These are phyloP conservation scores for Thymelicus acteon DNA, from an alignment of 2,888 invertebrate genomes.

Conservation along the genomic window DNA sequence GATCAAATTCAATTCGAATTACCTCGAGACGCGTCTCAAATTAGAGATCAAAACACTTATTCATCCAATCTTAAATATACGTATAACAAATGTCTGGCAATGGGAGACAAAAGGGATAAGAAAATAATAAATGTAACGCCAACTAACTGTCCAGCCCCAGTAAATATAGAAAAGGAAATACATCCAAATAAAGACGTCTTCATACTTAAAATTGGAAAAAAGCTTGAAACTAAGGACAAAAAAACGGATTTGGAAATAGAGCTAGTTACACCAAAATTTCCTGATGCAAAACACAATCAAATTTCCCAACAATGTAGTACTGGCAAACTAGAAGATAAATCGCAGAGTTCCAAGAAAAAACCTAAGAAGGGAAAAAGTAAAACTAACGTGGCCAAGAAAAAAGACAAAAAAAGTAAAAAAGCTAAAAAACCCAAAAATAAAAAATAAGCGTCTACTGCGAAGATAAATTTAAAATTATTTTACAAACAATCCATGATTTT, in stretches of 20 bases:
- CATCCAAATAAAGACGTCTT: constrained; percentile 76
- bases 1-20: constrained; percentile 77
- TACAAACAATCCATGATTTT: background rate
- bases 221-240: constrained; percentile 74
- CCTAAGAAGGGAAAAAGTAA: constrained; percentile 48
- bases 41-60: constrained; percentile 59
- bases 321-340: constrained; percentile 49
- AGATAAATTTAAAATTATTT: background rate
- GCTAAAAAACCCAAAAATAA: constrained; percentile 44
- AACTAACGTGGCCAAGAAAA: constrained; percentile 47
- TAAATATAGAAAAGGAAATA: constrained; percentile 68
- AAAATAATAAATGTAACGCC: constrained; percentile 74
- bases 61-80: constrained; percentile 72
- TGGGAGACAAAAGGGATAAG: constrained; percentile 53
- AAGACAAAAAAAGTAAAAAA: constrained; percentile 49
- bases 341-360: constrained; percentile 41
- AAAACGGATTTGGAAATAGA: constrained; percentile 80
- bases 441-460: constrained; percentile 8
- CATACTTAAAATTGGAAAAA: constrained; percentile 78
- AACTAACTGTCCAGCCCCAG: constrained; percentile 69
- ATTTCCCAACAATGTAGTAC: constrained; percentile 63
- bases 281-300: constrained; percentile 52
- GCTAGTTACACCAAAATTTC: constrained; percentile 72
- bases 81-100: constrained; percentile 59
- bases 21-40: constrained; percentile 60